Evolutionary conservation across 2,888 invertebrate genomes (phyloP), one percentile per base, ranked within the genome.

Genomic region (Penaeus monodon): DNA sequence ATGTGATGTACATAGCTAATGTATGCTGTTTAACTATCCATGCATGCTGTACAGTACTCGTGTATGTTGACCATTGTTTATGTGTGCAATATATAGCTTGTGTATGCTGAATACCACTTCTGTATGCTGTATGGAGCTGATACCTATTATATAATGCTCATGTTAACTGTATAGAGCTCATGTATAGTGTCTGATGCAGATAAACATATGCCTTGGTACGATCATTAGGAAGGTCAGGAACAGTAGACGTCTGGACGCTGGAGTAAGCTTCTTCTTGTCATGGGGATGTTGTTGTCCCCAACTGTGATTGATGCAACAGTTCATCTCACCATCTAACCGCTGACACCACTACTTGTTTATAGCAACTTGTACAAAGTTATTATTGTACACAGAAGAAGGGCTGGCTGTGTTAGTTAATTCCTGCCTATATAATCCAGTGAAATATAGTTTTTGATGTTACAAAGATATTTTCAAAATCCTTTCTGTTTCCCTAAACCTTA

Each of bases 391-490:
- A 68, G 49, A 79, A 33, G 29, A 17, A 63, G 63, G 49, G 33
- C 77, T 78, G 38, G 33, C 29, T 79, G 65, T 79, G 65, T 79
- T 74, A 64, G 64, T 64, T 78, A 78, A 78, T 78, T 64, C 49
- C 29, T 57, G 64, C 64, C 29, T 64, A 64, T 64, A 66, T 80
- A 64, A 82, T 82, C 77, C 81, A 86, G 81, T 68, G 68, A 77
- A 66, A 82, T 66, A 82, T 86, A 86, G 82, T 82, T 86, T 86
- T 86, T 81, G 68, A 78, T 82, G 82, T 82, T 86, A 86, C 64
- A 86, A 73, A 86, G 76, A 82, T 86, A 86, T 86, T 86, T 86
- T 86, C 86, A 86, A 86, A 81, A 86, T 86, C 85, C 57, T 70
- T 85, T 85, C 78, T 85, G 85, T 85, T 85, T 81, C 80, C 80